phyloP scores from a whole-genome alignment of 2,888 invertebrate species.

The Cyrtodaria siliqua region DNA sequence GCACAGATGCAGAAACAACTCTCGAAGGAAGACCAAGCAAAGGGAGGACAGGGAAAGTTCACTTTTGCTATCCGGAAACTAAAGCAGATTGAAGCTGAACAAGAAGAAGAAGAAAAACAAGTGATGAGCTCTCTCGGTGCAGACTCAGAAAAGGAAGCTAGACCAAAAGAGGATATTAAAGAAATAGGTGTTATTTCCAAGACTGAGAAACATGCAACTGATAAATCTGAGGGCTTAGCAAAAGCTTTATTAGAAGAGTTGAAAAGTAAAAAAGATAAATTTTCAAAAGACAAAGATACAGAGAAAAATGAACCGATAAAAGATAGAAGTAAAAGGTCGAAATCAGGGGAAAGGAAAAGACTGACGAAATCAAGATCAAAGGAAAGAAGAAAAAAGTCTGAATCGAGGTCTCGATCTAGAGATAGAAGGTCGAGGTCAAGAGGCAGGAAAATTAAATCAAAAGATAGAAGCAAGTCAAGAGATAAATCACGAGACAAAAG shows the following conservation, averaged over 20 bases:
- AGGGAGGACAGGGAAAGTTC: conserved; percentile 43
- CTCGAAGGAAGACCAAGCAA: neutral
- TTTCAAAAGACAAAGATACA: conserved; percentile 26
- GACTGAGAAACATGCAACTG: neutral
- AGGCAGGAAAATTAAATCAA: conserved; percentile 18
- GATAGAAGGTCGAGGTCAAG: conserved; percentile 26
- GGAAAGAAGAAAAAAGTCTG: conserved; percentile 13
- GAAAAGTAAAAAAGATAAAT: conserved; percentile 33
- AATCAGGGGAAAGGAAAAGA: conserved; percentile 21
- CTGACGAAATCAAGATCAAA: neutral
- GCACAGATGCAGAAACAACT: neutral
- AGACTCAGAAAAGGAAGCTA: conserved; percentile 23
- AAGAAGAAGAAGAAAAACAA: conserved; percentile 61
- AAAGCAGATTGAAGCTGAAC: conserved; percentile 59
- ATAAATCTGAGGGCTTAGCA: conserved; percentile 9
- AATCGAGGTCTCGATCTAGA: conserved; percentile 10
- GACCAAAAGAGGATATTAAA: conserved; percentile 6
- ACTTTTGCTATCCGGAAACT: conserved; percentile 58
- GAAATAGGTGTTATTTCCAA: conserved; percentile 5
- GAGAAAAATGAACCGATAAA: conserved; percentile 27
- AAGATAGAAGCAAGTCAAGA: conserved; percentile 12
- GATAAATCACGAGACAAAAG: conserved; percentile 33
- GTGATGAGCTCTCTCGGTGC: conserved; percentile 42
- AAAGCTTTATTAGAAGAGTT: conserved; percentile 4
- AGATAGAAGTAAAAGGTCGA: conserved; percentile 38